Evolutionary conservation across 2,113 vertebrate genomes (phyloP).

Genomic region (Penelope pileata): DNA sequence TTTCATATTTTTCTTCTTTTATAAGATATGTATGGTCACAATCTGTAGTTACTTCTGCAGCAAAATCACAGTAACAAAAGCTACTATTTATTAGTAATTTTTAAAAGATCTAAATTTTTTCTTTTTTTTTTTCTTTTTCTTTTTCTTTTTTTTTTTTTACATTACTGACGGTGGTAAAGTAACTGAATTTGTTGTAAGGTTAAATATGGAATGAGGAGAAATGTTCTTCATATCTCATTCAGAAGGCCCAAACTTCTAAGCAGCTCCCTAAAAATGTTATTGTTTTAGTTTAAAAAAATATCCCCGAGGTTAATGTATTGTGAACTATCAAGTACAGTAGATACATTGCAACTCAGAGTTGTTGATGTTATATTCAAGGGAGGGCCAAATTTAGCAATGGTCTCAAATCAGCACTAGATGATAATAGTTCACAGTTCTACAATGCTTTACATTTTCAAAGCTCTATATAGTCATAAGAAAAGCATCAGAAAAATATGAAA

Average conservation of each 20-base stretch:
- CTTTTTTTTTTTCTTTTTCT: background rate
- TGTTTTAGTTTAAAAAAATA: background rate
- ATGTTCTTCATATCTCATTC: background rate
- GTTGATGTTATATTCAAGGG: background rate
- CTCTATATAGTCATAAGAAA: constrained; percentile 16
- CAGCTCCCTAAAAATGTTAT: background rate
- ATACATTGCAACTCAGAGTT: constrained; percentile 1
- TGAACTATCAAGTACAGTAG: background rate
- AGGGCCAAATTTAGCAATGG: background rate
- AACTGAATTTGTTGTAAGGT: background rate
- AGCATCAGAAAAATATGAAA: background rate
- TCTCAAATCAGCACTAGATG: background rate
- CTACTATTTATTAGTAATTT: background rate
- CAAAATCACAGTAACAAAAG: background rate
- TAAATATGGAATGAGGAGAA: background rate
- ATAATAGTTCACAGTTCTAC: background rate
- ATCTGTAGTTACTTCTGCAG: background rate
- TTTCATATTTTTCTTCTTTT: background rate
- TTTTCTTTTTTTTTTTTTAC: background rate
- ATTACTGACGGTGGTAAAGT: background rate
- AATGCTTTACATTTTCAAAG: background rate
- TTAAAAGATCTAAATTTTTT: background rate
- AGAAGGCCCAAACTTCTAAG: background rate
- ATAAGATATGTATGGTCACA: background rate
- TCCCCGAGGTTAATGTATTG: background rate